phyloP scores from a whole-genome alignment of 2,113 vertebrate genomes.

The Podocnemis expansa region DNA sequence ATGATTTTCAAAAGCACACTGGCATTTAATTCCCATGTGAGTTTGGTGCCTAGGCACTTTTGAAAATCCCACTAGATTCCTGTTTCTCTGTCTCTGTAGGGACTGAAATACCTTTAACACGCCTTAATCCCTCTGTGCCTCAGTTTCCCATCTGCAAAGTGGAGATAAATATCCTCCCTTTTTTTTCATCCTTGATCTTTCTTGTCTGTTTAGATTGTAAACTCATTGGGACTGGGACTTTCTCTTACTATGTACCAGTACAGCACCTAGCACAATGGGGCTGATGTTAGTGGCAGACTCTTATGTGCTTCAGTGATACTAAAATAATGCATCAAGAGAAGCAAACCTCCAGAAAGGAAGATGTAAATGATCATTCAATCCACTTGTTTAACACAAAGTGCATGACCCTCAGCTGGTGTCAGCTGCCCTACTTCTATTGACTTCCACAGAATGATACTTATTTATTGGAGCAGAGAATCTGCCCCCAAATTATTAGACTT shows the following conservation, averaged over 20 bases:
- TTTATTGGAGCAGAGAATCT: background rate
- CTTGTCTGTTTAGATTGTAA: background rate
- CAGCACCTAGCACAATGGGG: background rate
- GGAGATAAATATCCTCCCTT: background rate
- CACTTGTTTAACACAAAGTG: background rate
- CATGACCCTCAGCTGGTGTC: background rate
- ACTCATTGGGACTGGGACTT: slow-evolving; percentile 7
- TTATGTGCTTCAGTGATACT: background rate
- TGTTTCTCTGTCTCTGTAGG: background rate
- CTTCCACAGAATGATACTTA: slow-evolving; percentile 35
- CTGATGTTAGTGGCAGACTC: background rate
- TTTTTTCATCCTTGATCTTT: background rate
- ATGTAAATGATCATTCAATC: slow-evolving; percentile 5
- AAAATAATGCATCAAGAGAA: accelerated
- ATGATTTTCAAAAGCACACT: background rate
- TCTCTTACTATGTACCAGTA: accelerated
- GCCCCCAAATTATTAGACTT: background rate
- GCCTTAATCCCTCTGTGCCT: background rate
- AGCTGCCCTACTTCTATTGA: slow-evolving; percentile 19
- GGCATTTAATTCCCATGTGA: background rate
- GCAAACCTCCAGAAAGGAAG: background rate
- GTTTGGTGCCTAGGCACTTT: background rate
- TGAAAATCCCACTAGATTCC: background rate
- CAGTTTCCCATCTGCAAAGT: background rate
- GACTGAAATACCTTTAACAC: background rate